Evolutionary conservation across 1,140 invertebrate species (phyloP).

Genomic region (Melipona quadrifasciata): DNA sequence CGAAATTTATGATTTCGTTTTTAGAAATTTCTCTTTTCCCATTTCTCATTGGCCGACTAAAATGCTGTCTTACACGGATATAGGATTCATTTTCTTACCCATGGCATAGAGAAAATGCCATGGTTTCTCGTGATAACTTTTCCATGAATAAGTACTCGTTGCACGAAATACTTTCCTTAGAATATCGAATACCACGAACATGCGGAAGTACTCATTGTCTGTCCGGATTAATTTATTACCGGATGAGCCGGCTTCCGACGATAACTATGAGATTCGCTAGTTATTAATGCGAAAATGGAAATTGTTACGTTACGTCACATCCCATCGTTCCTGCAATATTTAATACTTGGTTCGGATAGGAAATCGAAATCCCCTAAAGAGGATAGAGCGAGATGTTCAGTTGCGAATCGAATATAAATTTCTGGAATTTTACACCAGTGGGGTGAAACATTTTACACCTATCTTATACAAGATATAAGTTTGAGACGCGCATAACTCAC

Average conservation of each 20-base stretch:
- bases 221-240: slow-evolving; percentile 26
- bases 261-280: neutral
- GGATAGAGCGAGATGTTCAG: neutral
- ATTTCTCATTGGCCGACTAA: neutral
- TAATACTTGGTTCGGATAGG: neutral
- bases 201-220: slow-evolving; percentile 22
- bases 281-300: slow-evolving; percentile 11
- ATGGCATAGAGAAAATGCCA: too few relatives aligned
- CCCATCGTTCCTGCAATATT: neutral
- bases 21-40: neutral
- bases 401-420: neutral
- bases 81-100: neutral
- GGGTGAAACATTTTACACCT: neutral
- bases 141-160: neutral
- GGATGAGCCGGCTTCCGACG: neutral
- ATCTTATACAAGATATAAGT: neutral
- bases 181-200: neutral
- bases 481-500: neutral
- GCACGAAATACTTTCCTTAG: too few relatives aligned
- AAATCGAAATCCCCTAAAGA: neutral
- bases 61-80: slow-evolving; percentile 53
- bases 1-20: slow-evolving; percentile 44
- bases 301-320: neutral
- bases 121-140: neutral
- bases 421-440: neutral